Evolutionary conservation across 2,113 vertebrate species (phyloP).

Genomic region (Notechis scutatus): DNA sequence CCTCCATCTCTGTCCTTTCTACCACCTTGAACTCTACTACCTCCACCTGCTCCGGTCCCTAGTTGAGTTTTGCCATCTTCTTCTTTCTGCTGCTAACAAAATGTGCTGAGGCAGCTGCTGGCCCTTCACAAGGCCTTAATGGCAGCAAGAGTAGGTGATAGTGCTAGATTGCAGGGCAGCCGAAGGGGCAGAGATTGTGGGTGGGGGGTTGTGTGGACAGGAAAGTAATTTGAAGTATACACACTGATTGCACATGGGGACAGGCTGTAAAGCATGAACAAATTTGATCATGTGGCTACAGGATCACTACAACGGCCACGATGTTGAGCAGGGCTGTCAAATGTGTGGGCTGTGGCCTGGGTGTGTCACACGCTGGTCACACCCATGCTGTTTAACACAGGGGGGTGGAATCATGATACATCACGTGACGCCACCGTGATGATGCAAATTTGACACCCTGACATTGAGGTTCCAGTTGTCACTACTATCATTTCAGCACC

Average conservation of each 20-base stretch:
- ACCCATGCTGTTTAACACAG: too few species aligned
- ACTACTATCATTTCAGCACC: neutral
- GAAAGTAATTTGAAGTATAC: neutral
- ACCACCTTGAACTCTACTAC: neutral
- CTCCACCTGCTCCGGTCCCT: rapidly evolving
- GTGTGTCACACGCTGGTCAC: too few species aligned
- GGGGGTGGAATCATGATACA: too few species aligned
- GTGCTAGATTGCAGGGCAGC: neutral
- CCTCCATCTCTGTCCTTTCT: neutral
- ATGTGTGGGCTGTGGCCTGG: too few species aligned
- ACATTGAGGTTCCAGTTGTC: neutral
- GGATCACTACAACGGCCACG: neutral
- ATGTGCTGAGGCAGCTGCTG: neutral
- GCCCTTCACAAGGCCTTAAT: neutral
- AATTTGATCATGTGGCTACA: neutral
- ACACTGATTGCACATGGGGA: neutral
- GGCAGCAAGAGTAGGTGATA: neutral
- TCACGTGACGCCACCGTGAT: too few species aligned
- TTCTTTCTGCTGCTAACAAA: neutral
- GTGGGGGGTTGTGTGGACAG: neutral
- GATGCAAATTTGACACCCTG: too few species aligned
- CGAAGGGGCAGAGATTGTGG: neutral
- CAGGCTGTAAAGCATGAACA: neutral
- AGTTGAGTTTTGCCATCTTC: neutral
- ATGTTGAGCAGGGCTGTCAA: neutral